Percentiles rank a stretch among this genome's conserved stretches.
Conservation (phyloP, 2,113 vertebrate genomes). For the Campylorhamphus procurvoides region DNA sequence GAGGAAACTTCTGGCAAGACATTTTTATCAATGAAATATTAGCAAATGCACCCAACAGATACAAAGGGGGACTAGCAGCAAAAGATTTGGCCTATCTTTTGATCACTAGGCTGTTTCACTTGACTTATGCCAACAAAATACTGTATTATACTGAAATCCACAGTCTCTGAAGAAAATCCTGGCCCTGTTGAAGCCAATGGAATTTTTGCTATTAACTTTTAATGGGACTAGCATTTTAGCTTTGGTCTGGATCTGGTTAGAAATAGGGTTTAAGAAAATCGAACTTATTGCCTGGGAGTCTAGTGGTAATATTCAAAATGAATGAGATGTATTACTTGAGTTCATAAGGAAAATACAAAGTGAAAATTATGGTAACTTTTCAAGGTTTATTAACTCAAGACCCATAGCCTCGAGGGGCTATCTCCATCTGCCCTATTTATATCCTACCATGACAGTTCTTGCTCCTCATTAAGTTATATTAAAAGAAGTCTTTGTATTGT, state of each 20-base stretch:
- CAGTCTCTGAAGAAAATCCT: constrained; percentile 13
- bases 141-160: neutral
- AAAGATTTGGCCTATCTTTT: neutral
- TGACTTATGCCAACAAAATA: neutral
- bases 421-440: constrained; percentile 52
- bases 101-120: constrained; percentile 3
- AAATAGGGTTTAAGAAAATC: constrained; percentile 39
- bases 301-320: constrained; percentile 36
- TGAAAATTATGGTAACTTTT: constrained; percentile 55
- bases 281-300: constrained; percentile 43
- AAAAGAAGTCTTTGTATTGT: neutral
- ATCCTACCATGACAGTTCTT: constrained; percentile 3
- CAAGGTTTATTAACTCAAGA: constrained; percentile 68
- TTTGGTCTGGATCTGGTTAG: constrained; percentile 52
- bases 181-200: neutral
- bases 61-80: neutral
- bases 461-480: neutral
- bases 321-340: constrained; percentile 45
- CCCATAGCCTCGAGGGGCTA: constrained; percentile 6
- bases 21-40: neutral
- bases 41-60: neutral
- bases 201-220: constrained; percentile 51
- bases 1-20: neutral
- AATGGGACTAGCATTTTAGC: constrained; percentile 2
- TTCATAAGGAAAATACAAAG: constrained; percentile 60